A percentile compares a stretch with the other conserved stretches of the same genome.
Conservation (phyloP, 2,797 vertebrate genomes). For the Heterohyrax brucei region DNA sequence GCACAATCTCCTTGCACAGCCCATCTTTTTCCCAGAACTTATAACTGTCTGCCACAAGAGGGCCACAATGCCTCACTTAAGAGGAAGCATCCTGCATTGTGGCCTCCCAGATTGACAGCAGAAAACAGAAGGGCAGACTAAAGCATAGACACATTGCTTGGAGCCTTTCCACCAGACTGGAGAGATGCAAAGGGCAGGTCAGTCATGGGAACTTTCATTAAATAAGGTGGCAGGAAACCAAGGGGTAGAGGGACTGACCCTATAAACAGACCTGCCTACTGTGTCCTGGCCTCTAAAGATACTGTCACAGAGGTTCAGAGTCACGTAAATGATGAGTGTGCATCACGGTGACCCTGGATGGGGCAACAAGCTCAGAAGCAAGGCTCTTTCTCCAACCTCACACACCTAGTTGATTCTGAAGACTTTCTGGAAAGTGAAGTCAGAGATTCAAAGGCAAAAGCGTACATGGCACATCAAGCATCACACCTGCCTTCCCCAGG, state of each 20-base stretch:
- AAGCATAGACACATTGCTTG: background rate
- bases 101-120: background rate
- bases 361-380: conserved; percentile 4
- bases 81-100: background rate
- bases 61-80: conserved; percentile 56
- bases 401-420: background rate
- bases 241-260: background rate
- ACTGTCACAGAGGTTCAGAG: background rate
- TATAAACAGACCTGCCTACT: background rate
- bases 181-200: conserved; percentile 16
- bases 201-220: background rate
- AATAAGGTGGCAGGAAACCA: background rate
- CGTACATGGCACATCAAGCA: background rate
- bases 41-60: conserved; percentile 74
- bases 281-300: background rate
- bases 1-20: background rate
- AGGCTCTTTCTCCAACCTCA: background rate
- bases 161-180: conserved; percentile 4
- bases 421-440: conserved; percentile 24
- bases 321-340: background rate
- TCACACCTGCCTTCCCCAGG: background rate
- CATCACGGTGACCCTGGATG: background rate
- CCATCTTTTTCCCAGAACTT: background rate
- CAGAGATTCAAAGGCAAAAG: background rate
- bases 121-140: background rate